phyloP scores from a whole-genome alignment of 2,113 vertebrate genomes.

The Himantopus leucocephalus region DNA sequence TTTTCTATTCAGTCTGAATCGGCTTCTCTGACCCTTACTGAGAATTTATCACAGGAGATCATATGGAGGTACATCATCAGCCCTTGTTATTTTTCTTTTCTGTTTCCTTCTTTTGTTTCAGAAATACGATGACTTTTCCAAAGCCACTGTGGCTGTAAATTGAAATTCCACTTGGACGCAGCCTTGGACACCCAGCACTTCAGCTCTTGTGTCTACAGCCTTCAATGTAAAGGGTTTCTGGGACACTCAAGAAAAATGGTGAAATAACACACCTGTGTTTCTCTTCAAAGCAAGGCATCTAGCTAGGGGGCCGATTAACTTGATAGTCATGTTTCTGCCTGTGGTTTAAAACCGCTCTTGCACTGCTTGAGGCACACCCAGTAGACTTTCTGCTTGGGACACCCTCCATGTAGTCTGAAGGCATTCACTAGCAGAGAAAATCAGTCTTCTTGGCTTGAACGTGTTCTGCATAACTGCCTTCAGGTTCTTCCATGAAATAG shows the following conservation, averaged over 20 bases:
- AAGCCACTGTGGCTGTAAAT: background rate
- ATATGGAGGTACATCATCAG: background rate
- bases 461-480: background rate
- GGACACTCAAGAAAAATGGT: background rate
- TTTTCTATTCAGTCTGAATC: background rate
- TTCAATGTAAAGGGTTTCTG: background rate
- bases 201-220: background rate
- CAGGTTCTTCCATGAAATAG: background rate
- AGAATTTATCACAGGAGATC: background rate
- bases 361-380: background rate
- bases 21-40: background rate
- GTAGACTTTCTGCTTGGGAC: background rate
- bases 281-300: background rate
- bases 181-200: background rate
- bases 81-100: background rate
- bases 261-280: background rate
- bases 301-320: background rate
- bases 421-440: background rate
- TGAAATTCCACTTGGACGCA: background rate
- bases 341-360: background rate
- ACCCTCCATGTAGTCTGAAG: background rate
- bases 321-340: background rate
- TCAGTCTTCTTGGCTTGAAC: background rate
- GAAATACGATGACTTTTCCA: background rate
- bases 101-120: background rate